phyloP scores from a whole-genome alignment of 2,888 invertebrate genomes.

The Hemithea aestivaria region DNA sequence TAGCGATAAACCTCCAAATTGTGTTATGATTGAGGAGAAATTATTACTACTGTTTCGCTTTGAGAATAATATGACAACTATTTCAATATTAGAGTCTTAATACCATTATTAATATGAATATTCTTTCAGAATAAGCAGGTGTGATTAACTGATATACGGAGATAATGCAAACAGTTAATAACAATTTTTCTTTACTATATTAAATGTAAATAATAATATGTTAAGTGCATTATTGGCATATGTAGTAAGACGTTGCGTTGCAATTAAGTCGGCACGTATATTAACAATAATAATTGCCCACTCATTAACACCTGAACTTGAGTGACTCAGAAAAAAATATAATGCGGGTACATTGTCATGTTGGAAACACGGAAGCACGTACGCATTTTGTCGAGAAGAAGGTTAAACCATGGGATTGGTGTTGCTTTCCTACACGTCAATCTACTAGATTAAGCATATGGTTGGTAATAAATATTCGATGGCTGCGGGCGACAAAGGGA shows the following conservation, averaged over 20 bases:
- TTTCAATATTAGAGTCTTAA: too few relatives aligned
- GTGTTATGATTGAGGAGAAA: conserved; percentile 39
- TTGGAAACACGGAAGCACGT: conserved; percentile 46
- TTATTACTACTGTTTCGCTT: conserved; percentile 28
- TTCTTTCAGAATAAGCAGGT: too few relatives aligned
- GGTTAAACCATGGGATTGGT: conserved; percentile 43
- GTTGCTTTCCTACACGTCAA: conserved; percentile 40
- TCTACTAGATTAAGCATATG: conserved; percentile 26
- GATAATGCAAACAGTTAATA: conserved; percentile 1
- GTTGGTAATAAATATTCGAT: conserved; percentile 36
- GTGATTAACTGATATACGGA: not conserved
- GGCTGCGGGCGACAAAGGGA: conserved; percentile 33
- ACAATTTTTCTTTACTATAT: too few relatives aligned
- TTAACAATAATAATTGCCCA: conserved; percentile 6
- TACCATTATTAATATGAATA: too few relatives aligned
- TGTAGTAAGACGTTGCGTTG: conserved; percentile 9
- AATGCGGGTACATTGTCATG: conserved; percentile 21
- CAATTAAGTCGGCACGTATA: conserved; percentile 14
- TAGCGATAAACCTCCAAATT: conserved; percentile 50
- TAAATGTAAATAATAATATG: not conserved
- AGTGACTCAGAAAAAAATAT: conserved; percentile 15
- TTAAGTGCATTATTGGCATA: conserved; percentile 7
- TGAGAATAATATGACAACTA: too few relatives aligned
- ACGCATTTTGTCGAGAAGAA: conserved; percentile 39
- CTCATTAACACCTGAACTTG: conserved; percentile 19